Base-by-base conservation (phyloP, 1,140 invertebrate species). In the Ceratitis capitata region DNA sequence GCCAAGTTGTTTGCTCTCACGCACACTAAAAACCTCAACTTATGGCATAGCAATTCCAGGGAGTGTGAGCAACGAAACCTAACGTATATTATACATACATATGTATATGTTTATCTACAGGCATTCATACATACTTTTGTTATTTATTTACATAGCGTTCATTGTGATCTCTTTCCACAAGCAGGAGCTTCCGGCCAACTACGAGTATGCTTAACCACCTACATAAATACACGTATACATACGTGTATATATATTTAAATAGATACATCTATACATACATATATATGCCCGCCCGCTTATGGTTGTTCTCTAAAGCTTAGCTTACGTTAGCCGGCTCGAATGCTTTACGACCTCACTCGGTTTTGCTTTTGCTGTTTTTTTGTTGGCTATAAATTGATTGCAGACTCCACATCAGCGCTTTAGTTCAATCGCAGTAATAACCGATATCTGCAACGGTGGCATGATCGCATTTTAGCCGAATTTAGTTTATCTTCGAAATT, bases 381-480 rank as follows among this genome's bases (percentile, higher is more conserved):
- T n/a, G n/a, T 47, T 26, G 69, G 39, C 42, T 78, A 78, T 78
- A 78, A 78, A 78, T 78, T 78, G 39, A 42, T 39, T 78, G 69
- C 39, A 45, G 39, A 42, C 39, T 12, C 39, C 1, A 7, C 2
- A 35, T 10, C 51, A 45, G n/a, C 23, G 35, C 69, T 78, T 78
- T 23, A 78, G 42, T 78, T 26, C n/a, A 69, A 78, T 45, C 69
- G 69, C 16, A 78, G n/a, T 9, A 78, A 69, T 78, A 78, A 78
- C n/a, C 10, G 39, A n/a, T n/a, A n/a, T 42, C n/a, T 78, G 69
- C 39, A 78, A 45, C 39, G 69, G 16, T 78, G 39, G 42, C 51
- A 23, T 78, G 69, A 45, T 45, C 39, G 19, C 39, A 45, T 45
- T 78, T 78, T 47, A 16, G 45, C 4, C 23, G 61, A 16, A 35